Evolutionary conservation across 2,113 vertebrate genomes (phyloP).

Genomic region (Nestor notabilis): DNA sequence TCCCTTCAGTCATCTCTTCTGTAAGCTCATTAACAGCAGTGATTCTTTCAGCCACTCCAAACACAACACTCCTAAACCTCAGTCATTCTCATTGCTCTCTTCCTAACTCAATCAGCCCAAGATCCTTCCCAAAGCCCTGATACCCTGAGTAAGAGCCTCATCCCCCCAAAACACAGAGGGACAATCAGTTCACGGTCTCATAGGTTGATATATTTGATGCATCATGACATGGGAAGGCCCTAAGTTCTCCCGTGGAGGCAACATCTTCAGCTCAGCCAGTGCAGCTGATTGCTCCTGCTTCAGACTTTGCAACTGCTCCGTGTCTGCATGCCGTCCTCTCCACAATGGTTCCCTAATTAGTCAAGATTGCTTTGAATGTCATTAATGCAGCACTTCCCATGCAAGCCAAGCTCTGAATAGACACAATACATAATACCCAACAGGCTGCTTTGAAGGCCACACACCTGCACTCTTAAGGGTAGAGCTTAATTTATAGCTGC

Average conservation of each 20-base stretch:
- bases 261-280: accelerated
- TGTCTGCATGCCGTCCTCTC: neutral
- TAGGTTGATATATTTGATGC: accelerated
- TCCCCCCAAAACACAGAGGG: neutral
- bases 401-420: neutral
- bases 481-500: neutral
- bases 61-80: neutral
- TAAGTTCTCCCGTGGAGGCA: neutral
- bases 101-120: too few species aligned
- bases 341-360: neutral
- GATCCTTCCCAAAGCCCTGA: neutral
- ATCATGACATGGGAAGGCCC: accelerated
- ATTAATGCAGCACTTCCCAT: neutral
- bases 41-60: neutral
- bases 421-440: neutral
- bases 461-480: neutral
- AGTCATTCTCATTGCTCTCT: neutral
- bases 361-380: neutral
- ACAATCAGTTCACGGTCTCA: accelerated
- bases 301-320: neutral
- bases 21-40: neutral
- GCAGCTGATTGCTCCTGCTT: neutral
- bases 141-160: neutral
- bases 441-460: neutral
- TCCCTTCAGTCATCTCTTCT: neutral